Evolutionary conservation across 2,888 invertebrate species (phyloP).

Genomic region (Drosophila macrospina): DNA sequence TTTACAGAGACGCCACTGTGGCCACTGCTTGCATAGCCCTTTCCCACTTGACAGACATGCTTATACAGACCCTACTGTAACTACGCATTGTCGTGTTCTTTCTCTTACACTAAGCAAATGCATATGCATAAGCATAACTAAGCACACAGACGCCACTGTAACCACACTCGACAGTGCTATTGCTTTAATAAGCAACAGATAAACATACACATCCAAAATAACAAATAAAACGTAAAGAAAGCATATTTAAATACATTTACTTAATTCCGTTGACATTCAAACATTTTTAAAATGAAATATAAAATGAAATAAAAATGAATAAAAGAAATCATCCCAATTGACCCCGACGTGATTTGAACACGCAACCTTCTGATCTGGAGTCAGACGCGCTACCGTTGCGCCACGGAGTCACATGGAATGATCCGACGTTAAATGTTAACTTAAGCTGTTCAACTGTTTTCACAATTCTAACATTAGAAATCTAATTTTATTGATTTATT

Average conservation of each 20-base stretch:
- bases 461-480: conserved; percentile 28
- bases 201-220: no score
- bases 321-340: conserved; percentile 1
- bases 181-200: no score
- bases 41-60: background rate
- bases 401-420: conserved; percentile 55
- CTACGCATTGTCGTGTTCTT: no score
- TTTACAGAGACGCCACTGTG: conserved; percentile 4
- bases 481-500: conserved; percentile 57
- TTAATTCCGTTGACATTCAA: background rate
- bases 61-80: no score
- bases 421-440: conserved; percentile 26
- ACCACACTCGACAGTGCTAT: no score
- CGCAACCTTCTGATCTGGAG: conserved; percentile 66
- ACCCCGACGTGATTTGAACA: conserved; percentile 66
- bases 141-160: no score
- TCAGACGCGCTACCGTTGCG: conserved; percentile 66
- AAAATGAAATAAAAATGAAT: conserved; percentile 11
- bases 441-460: conserved; percentile 16
- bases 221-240: background rate
- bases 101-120: no score
- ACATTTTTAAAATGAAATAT: background rate
- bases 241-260: background rate
- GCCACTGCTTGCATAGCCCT: conserved; percentile 9
- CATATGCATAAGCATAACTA: no score